Base-by-base conservation (phyloP, 2,888 invertebrate species). In the Agrypnus murinus region DNA sequence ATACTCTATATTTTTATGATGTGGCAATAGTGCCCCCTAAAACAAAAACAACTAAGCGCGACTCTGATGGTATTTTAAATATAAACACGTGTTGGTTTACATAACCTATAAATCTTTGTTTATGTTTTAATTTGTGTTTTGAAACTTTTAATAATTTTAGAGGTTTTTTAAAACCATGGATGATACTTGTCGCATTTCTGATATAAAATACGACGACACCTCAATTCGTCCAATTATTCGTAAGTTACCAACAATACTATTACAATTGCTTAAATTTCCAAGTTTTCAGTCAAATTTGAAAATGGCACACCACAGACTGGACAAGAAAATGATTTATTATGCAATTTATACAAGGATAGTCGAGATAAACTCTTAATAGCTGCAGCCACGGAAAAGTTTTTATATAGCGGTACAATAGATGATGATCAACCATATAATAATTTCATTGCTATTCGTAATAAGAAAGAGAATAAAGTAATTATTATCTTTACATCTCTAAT, bases 241-340 rank as follows among this genome's bases (percentile, higher is more conserved):
- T 65, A 65, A 58, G 64, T 38, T 38, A 31, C 7, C 9, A 8
- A 10, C 25, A n/a, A 38, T 38, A 38, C 12, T 38, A 38, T 12
- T n/a, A n/a, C n/a, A n/a, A n/a, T n/a, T n/a, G n/a, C n/a, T n/a
- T n/a, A n/a, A n/a, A n/a, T n/a, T n/a, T n/a, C n/a, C n/a, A n/a
- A n/a, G n/a, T 34, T 57, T 79, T 36, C 55, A 83, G 82, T 81
- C 38, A 74, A 79, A 53, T 82, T 83, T 66, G 78, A 81, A 76
- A 82, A 83, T 77, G 79, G 80, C 2, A 74, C 77, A 58, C 50
- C 81, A 43, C 69, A 77, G 55, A 65, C 75, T 48, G 76, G 76
- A 1, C 69, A 78, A 59, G 76, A 77, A 65, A 62, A 72, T 4
- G 73, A 78, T 31, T 71, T 83, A n/a, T 62, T 76, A 14, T 77